Conservation (phyloP, 2,797 vertebrate species). For the Babyrousa celebensis region DNA sequence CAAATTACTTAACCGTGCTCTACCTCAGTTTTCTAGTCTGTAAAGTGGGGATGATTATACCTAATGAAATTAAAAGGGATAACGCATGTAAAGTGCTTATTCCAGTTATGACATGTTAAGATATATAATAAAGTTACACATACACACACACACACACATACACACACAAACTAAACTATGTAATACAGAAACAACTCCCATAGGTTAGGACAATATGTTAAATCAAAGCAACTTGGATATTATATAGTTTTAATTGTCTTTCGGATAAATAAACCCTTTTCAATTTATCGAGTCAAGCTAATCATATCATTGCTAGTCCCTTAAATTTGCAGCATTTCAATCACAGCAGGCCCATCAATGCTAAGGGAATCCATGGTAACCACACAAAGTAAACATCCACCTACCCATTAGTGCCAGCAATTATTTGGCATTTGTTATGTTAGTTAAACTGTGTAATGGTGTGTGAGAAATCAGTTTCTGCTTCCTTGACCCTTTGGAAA, state of each 20-base stretch:
- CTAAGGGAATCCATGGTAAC: constrained; percentile 83
- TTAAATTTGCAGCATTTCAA: constrained; percentile 73
- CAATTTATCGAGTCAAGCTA: constrained; percentile 66
- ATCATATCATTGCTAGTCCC: constrained; percentile 77
- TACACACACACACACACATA: background rate
- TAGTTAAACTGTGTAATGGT: constrained; percentile 83
- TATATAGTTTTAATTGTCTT: constrained; percentile 56
- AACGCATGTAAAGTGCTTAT: constrained; percentile 36
- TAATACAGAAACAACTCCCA: constrained; percentile 51
- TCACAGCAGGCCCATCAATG: constrained; percentile 42
- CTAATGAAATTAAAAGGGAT: constrained; percentile 22
- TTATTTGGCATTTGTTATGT: constrained; percentile 84
- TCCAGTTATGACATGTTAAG: constrained; percentile 30
- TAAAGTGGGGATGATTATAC: constrained; percentile 23
- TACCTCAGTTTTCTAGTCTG: constrained; percentile 35
- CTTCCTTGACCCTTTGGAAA: constrained; percentile 83
- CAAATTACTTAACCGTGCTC: background rate
- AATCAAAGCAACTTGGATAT: constrained; percentile 46
- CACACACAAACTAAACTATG: background rate
- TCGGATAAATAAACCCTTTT: constrained; percentile 70
- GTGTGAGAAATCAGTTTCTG: constrained; percentile 85
- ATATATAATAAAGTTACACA: background rate
- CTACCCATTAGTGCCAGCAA: constrained; percentile 75
- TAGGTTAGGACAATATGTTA: background rate
- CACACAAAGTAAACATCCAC: constrained; percentile 81